Evolutionary conservation across 2,888 invertebrate genomes (phyloP), one percentile per base, ranked within the genome.

Genomic region (Polyommatus iphigenia): DNA sequence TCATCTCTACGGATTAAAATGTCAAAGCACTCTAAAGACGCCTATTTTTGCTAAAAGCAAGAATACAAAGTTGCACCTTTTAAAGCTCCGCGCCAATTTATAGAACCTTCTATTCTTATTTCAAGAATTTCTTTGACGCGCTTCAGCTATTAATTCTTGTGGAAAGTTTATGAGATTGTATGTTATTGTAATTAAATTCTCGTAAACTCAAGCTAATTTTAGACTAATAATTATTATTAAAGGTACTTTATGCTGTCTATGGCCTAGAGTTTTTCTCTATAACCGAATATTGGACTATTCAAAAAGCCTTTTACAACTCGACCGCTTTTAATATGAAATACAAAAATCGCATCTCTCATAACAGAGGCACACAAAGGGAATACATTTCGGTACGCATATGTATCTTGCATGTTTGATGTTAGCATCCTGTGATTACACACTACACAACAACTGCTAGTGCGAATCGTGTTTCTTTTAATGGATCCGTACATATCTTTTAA

Each of bases 391-490:
- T 79, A 41, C 76, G 71, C 62, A 67, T 75, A 13, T 71, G 79
- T 75, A 78, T 54, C 77, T 76, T 71, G 77, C 79, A 77, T 78
- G 73, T 46, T 54, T 57, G 76, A 77, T 78, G 73, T 46, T 54
- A 71, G 76, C 59, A 76, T 79, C 79, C 79, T 79, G 79, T 79
- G 76, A 79, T 79, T 79, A 79, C 79, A 79, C 13, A 71, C 75
- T 77, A 71, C 76, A 32, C 71, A 76, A 50, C 54, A 71, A 77
- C 15, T 29, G 41, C 29, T 29, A 29, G 67, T 67, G 67, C 20
- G 59, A n/a, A 29, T 67, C 67, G 29, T 15, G 67, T 67, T 67
- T 15, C 29, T 67, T 67, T 1, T 67, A 29, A 67, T 67, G 67
- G 67, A 29, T 29, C 67, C 67, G 67, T 67, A 67, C 15, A 67